Evolutionary conservation across 2,888 invertebrate species (phyloP), one percentile per base, ranked within the genome.

Genomic region (Geotrupes spiniger): DNA sequence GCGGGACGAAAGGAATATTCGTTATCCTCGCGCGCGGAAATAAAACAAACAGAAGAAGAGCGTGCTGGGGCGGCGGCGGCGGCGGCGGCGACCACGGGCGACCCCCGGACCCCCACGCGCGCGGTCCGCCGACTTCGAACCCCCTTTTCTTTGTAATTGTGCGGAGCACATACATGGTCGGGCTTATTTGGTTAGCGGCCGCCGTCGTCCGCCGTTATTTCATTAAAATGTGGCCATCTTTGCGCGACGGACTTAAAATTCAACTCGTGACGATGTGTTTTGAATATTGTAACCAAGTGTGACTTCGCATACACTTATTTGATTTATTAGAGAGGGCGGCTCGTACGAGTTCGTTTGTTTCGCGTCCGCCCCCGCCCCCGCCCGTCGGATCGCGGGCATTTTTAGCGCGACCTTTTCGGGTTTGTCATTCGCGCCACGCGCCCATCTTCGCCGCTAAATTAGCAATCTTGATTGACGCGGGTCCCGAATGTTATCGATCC

Each of bases 231-330:
- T 66, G 65, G 65, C 68, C 69, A 69, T 69, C 69, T 69, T 69
- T 69, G 68, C 68, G 65, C 67, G 67, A 66, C 67, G 66, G 66
- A 70, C 68, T 69, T 72, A 69, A 70, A 70, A 69, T 70, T 71
- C 70, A 68, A 62, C 63, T 63, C 65, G 66, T 65, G 67, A 61
- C 62, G 65, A 64, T 64, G 68, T 64, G 65, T 66, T 69, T 65
- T 66, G 70, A 68, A 69, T 70, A 70, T 70, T 65, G 65, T 64
- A 58, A 60, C 61, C 65, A 61, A 64, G 65, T 63, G 66, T 65
- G 65, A 68, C 66, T 69, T 67, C 57, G 66, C 67, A 66, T 67
- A 66, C 67, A 68, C 69, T 70, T 69, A 69, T 70, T 69, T 70
- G 69, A 70, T 70, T 70, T 70, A 70, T 62, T 70, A 67, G 67